phyloP scores from a whole-genome alignment of 2,797 vertebrate genomes.

The Enteromius viviparus region DNA sequence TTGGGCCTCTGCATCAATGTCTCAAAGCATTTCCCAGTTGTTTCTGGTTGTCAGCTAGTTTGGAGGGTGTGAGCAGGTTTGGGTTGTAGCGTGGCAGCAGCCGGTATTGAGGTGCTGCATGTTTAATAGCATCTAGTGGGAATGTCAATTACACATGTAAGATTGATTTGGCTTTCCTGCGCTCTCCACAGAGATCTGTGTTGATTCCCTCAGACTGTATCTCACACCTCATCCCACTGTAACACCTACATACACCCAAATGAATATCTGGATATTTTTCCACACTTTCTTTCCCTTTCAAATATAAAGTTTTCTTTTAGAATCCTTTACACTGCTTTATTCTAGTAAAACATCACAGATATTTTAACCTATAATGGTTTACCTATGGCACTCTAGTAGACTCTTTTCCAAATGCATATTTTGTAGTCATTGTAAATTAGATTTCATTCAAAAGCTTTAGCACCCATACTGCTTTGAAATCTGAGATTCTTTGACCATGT shows the following conservation, averaged over 20 bases:
- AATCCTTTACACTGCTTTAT: background rate
- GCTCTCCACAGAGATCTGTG: constrained; percentile 31
- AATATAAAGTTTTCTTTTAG: background rate
- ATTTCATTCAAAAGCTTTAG: background rate
- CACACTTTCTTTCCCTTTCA: background rate
- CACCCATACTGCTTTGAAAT: background rate
- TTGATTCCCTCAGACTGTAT: constrained; percentile 11
- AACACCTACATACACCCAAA: constrained; percentile 1
- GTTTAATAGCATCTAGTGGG: constrained; percentile 62
- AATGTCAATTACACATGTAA: constrained; percentile 60
- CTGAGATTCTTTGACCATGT: no score
- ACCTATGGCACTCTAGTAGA: background rate
- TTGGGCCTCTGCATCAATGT: constrained; percentile 44
- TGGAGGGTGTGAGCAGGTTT: constrained; percentile 47
- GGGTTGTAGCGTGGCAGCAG: constrained; percentile 23
- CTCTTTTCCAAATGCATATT: background rate
- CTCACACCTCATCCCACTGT: background rate
- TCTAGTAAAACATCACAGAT: background rate
- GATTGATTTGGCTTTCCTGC: constrained; percentile 54
- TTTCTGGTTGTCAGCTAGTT: constrained; percentile 54
- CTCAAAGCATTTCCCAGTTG: constrained; percentile 51
- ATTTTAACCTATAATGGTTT: background rate
- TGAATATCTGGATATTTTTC: background rate
- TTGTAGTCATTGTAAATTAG: background rate
- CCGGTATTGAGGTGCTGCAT: constrained; percentile 53